A percentile compares a stretch with the other conserved stretches of the same genome.
phyloP scores from a whole-genome alignment of 2,113 vertebrate species.

The Leucoraja erinaceus region DNA sequence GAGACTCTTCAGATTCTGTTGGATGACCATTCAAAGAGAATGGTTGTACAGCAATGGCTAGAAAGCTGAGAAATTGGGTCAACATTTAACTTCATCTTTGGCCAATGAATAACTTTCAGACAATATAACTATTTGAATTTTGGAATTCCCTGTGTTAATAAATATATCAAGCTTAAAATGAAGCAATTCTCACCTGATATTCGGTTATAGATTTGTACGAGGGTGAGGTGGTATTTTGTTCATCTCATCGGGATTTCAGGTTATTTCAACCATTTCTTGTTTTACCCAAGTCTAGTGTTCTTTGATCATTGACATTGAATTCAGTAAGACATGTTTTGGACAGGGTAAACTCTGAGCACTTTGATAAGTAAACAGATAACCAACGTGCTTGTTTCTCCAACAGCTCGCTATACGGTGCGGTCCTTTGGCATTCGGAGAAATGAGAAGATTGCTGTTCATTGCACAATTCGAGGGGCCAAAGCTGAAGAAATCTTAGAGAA shows the following conservation, averaged over 20 bases:
- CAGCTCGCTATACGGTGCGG: constrained; percentile 40
- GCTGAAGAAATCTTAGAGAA: constrained; percentile 40
- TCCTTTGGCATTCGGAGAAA: constrained; percentile 40
- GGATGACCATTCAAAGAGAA: too few species aligned
- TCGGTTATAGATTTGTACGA: too few species aligned
- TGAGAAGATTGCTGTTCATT: constrained; percentile 41
- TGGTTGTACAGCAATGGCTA: too few species aligned
- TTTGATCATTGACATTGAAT: not conserved
- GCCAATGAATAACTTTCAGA: too few species aligned
- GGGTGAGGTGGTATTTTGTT: too few species aligned
- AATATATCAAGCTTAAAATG: too few species aligned
- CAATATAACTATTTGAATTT: too few species aligned
- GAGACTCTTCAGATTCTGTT: too few species aligned
- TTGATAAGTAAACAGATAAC: not conserved
- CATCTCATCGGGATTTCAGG: not conserved
- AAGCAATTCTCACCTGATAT: too few species aligned
- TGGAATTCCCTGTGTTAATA: too few species aligned
- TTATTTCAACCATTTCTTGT: not conserved
- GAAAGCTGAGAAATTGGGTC: too few species aligned
- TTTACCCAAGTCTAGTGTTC: not conserved
- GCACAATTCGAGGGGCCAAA: constrained; percentile 40
- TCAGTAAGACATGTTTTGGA: not conserved
- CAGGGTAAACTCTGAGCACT: not conserved
- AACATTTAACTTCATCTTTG: too few species aligned
- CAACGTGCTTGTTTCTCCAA: not conserved